Evolutionary conservation across 2,888 invertebrate genomes (phyloP).

Genomic region (Podotricha telesiphe): DNA sequence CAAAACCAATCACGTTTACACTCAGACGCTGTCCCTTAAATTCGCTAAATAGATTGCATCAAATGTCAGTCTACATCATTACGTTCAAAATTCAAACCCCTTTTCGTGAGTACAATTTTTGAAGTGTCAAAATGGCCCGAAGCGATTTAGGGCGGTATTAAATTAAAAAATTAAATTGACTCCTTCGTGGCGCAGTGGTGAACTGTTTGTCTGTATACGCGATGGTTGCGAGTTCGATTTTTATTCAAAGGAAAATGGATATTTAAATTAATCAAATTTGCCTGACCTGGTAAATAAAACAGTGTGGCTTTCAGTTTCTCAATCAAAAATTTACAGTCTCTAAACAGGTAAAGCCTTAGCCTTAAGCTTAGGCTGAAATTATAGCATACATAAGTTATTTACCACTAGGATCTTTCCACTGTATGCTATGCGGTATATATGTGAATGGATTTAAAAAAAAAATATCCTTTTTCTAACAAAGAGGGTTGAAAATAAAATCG

Average conservation of each 20-base stretch:
- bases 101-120: conserved; percentile 10
- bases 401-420: too few relatives aligned
- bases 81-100: conserved; percentile 11
- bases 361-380: too few relatives aligned
- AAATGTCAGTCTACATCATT: conserved; percentile 21
- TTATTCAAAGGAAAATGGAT: too few relatives aligned
- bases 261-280: too few relatives aligned
- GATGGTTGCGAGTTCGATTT: background rate
- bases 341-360: too few relatives aligned
- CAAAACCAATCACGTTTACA: too few relatives aligned
- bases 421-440: too few relatives aligned
- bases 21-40: background rate
- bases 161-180: conserved; percentile 32
- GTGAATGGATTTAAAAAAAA: too few relatives aligned
- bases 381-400: too few relatives aligned
- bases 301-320: too few relatives aligned
- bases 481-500: conserved; percentile 6
- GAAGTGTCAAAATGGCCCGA: conserved; percentile 36
- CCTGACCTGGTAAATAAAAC: too few relatives aligned
- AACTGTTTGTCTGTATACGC: background rate
- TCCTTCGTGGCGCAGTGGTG: background rate
- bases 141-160: conserved; percentile 31
- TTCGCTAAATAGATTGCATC: background rate
- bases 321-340: too few relatives aligned
- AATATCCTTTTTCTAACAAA: background rate